Percentiles rank a stretch among this genome's conserved stretches.
These are phyloP conservation scores for Thalpophila matura DNA, from an alignment of 2,888 invertebrate species.

Conservation along the genomic window DNA sequence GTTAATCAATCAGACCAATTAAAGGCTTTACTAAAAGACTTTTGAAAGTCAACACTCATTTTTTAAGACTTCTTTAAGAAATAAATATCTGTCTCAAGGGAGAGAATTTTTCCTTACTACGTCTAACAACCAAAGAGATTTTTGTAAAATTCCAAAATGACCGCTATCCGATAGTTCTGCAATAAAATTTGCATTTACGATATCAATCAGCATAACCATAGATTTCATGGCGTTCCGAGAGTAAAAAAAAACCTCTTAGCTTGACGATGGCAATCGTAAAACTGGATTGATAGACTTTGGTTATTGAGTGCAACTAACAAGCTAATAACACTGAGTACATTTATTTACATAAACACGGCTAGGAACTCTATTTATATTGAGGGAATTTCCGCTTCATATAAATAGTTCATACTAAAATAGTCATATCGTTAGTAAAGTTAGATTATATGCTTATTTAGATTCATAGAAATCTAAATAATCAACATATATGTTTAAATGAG, in stretches of 20 bases:
- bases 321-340: constrained; percentile 28
- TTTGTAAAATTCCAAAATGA: constrained; percentile 9
- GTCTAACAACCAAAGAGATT: background rate
- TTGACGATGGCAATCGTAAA: constrained; percentile 33
- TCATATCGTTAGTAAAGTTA: background rate
- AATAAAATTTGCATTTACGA: constrained; percentile 44
- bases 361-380: constrained; percentile 32
- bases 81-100: too few relatives aligned
- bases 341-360: constrained; percentile 35
- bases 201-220: constrained; percentile 31
- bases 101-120: background rate
- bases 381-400: constrained; percentile 20
- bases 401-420: constrained; percentile 3
- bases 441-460: background rate
- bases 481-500: too few relatives aligned
- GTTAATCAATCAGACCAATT: too few relatives aligned
- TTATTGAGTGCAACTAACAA: constrained; percentile 6
- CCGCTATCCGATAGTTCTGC: background rate
- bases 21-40: too few relatives aligned
- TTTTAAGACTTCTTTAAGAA: too few relatives aligned
- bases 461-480: too few relatives aligned
- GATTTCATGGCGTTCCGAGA: constrained; percentile 17
- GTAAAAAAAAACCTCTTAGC: constrained; percentile 14
- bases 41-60: too few relatives aligned
- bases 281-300: constrained; percentile 5